Base-by-base conservation (phyloP, 2,888 invertebrate genomes). In the Tipula unca region DNA sequence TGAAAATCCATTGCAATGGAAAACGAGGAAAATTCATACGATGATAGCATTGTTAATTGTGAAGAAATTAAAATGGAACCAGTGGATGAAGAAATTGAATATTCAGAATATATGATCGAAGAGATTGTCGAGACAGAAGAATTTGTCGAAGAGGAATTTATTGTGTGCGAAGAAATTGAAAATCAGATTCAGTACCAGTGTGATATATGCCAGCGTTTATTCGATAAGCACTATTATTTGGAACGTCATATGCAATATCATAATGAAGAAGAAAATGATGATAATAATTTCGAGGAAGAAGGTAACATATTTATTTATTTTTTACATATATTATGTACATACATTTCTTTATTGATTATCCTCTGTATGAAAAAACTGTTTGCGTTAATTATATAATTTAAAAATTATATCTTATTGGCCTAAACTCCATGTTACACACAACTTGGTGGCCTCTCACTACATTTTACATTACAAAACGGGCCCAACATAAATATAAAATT, bases 111-210 rank as follows among this genome's bases (percentile, higher is more conserved):
- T 36, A 84, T 84, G 36, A 84, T 84, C 20, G 84, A 84, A 84
- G 84, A 84, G 20, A 84, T 84, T 36, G 84, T 84, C 13, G 84
- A 84, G 39, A 84, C 84, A 84, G 84, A 84, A 84, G 84, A 84
- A 84, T 84, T 36, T 84, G 84, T 84, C 20, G 84, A 84, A 84
- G 84, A 84, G 36, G 84, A 84, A 84, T 84, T 36, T 36, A 84
- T 84, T 36, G 36, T 36, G 17, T 35, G 84, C 13, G 84, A 84
- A 36, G 84, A 84, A 36, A 20, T 84, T 36, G 36, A 36, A 36
- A 84, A 36, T 84, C 35, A 84, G 5, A 36, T 84, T 25, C 84
- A 32, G 20, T 84, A 84, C 25, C 35, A 84, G 14, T 84, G 84
- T 20, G 84, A 84, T 36, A 84, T 84, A 84, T 84, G 84, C 36